Evolutionary conservation across 1,140 invertebrate genomes (phyloP).

Genomic region (Bombus affinis): DNA sequence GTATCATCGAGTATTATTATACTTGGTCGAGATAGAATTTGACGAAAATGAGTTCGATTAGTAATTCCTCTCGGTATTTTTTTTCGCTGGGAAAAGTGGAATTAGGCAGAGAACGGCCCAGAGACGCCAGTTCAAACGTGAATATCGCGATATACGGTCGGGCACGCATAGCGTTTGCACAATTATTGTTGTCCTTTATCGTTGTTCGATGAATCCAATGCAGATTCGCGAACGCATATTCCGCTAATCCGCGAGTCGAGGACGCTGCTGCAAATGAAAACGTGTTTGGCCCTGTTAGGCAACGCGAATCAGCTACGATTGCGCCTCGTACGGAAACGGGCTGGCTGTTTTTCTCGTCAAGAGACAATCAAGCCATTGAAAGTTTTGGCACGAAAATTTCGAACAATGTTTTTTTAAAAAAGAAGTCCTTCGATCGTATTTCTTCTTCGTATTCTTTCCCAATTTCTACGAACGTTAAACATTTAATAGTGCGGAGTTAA

Average conservation of each 20-base stretch:
- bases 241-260: conserved; percentile 36
- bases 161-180: conserved; percentile 23
- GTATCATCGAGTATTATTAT: not conserved
- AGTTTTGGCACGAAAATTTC: too few relatives aligned
- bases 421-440: not conserved
- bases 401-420: not conserved
- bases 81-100: not conserved
- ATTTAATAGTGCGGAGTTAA: not conserved
- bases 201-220: conserved; percentile 41
- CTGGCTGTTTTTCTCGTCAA: not conserved
- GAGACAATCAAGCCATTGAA: not conserved
- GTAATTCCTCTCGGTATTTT: too few relatives aligned
- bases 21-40: not conserved
- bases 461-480: not conserved
- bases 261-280: conserved; percentile 31
- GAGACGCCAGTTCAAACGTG: not conserved
- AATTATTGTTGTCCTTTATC: conserved; percentile 49
- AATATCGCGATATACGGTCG: conserved; percentile 30
- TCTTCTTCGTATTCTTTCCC: not conserved
- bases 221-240: conserved; percentile 23
- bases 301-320: conserved; percentile 16
- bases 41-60: not conserved
- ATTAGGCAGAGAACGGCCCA: not conserved
- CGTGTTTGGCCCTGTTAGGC: conserved; percentile 36
- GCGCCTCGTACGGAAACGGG: not conserved